phyloP scores from a whole-genome alignment of 1,140 invertebrate genomes.

The Euura saliciscinereae region DNA sequence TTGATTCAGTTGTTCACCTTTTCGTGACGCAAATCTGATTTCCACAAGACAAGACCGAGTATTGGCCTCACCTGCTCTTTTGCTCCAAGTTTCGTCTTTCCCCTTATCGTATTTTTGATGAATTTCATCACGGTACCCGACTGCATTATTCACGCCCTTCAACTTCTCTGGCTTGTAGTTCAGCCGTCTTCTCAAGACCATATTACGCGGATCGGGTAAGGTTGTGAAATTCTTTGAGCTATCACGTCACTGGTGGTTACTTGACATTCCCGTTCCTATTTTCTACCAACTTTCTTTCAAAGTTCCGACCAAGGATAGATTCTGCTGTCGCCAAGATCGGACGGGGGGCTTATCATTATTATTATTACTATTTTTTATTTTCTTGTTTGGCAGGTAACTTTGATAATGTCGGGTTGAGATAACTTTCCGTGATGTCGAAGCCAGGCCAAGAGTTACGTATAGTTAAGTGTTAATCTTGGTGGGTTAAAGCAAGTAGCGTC shows the following conservation, averaged over 20 bases:
- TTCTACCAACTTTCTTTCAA: not conserved
- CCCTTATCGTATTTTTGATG: not conserved
- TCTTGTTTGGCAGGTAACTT: not conserved
- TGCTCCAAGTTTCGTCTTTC: not conserved
- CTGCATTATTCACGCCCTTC: conserved; percentile 1
- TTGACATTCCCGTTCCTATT: not conserved
- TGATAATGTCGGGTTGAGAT: not conserved
- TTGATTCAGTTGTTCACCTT: conserved; percentile 1
- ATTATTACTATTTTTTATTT: not conserved
- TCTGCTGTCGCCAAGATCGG: conserved; percentile 3
- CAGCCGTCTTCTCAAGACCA: not conserved
- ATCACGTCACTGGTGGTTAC: not conserved
- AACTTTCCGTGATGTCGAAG: not conserved
- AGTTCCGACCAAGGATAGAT: not conserved
- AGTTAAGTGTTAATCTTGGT: conserved; percentile 60
- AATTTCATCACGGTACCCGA: not conserved
- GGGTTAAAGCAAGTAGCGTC: conserved; percentile 54
- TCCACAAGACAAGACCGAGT: not conserved
- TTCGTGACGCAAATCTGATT: not conserved
- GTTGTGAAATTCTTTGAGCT: not conserved
- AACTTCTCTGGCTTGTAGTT: not conserved
- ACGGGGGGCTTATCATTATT: not conserved
- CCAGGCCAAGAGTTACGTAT: conserved; percentile 52
- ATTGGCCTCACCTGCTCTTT: not conserved
- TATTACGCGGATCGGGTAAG: not conserved